A percentile compares a stretch with the other conserved stretches of the same genome.
phyloP scores from a whole-genome alignment of 2,113 vertebrate genomes.

The Aegithalos caudatus region DNA sequence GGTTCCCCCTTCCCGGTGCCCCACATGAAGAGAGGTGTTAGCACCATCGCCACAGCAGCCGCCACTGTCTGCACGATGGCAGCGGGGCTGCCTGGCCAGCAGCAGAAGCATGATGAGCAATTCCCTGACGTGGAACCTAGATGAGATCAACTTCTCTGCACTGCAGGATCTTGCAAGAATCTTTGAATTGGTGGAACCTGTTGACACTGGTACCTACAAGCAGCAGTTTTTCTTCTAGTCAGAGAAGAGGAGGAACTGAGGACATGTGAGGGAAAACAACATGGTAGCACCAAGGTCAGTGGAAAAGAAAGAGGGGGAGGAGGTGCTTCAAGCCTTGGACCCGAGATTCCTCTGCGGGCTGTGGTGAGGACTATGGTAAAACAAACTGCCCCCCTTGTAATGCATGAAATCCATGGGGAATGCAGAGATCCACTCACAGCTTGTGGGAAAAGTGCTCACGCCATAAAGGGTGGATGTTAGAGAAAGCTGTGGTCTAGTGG shows the following conservation, averaged over 20 bases:
- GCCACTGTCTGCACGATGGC: not conserved
- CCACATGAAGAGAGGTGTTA: accelerated
- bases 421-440: not conserved
- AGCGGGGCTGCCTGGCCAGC: accelerated
- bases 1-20: not conserved
- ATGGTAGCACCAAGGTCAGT: not conserved
- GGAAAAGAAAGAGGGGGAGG: not conserved
- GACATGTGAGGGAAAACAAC: not conserved
- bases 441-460: not conserved
- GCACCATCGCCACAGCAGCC: accelerated
- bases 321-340: not conserved
- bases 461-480: not conserved
- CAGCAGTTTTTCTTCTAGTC: not conserved
- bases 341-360: not conserved
- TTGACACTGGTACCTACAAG: not conserved
- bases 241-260: not conserved
- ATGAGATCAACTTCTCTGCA: not conserved
- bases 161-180: too few relatives aligned
- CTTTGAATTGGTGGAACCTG: not conserved
- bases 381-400: not conserved
- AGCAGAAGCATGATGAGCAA: accelerated
- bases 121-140: not conserved
- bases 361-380: not conserved
- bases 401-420: not conserved
- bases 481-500: not conserved